Evolutionary conservation across 1,140 invertebrate species (phyloP), one percentile per base, ranked within the genome.

Genomic region (Pentalonia nigronervosa): DNA sequence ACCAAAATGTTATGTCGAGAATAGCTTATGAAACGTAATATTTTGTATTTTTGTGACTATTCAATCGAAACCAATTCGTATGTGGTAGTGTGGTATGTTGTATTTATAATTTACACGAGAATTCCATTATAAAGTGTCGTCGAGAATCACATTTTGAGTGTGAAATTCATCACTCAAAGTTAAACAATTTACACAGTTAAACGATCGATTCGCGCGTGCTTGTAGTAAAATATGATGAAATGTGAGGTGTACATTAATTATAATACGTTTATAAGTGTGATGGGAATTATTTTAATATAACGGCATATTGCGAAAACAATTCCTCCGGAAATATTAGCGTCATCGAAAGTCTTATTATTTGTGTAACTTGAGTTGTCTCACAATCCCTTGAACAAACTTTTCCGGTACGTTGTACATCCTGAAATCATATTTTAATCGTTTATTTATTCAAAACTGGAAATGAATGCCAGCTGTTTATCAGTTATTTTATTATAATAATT

Each of bases 351-450:
- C 20, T 9, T 45, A 30, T n/a, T 88, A 90, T 56, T 94, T 81
- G 21, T 93, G 84, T n/a, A 94, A 56, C 93, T 94, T 94, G 50
- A 94, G 89, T 88, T 94, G 94, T 83, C 93, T 84, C 91, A 94
- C 94, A 17, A 94, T 93, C 89, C 94, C 94, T 89, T 91, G 48
- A 48, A 94, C 90, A 47, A 94, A 94, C 56, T 94, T 94, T 84
- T 94, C 94, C 76, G 94, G 94, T 53, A 94, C 94, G 25, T 94
- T 94, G 67, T 94, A 93, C 11, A 93, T 60, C 87, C 94, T 94
- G 90, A 93, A 94, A 94, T 48, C n/a, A 48, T 25, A 21, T 86
- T 86, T 34, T 50, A 50, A 56, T 17, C n/a, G n/a, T n/a, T 25
- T 53, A 20, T 53, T 89, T 50, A 89, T 89, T 50, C n/a, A n/a